Base-by-base conservation (phyloP, 2,888 invertebrate genomes). In the Scotopteryx bipunctaria region DNA sequence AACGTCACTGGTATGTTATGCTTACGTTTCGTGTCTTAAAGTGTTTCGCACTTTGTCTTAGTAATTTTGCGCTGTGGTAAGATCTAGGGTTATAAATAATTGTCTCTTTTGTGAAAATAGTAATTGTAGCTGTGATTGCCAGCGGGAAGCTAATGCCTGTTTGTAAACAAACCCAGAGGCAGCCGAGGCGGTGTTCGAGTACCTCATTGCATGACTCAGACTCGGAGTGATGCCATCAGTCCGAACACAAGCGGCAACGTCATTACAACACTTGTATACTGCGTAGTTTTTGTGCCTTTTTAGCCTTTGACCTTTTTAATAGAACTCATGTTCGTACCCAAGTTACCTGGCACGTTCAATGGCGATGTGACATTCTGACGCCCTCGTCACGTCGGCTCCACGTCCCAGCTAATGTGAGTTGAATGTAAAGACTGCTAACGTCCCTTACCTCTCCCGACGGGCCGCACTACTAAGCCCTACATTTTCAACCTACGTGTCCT, bases 401-500 rank as follows among this genome's bases (percentile, higher is more conserved):
- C 67, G 71, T 71, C 71, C 73, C 66, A 61, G 69, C 74, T 82
- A 85, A 86, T 85, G 83, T 73, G 78, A 71, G 73, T 74, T 76
- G 81, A 80, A 81, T 80, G 79, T 75, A 77, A 76, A 80, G 77
- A 77, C 79, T 79, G 73, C 73, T 71, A 71, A 77, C 74, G 70
- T 72, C 74, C 73, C 68, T 80, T 80, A 80, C 72, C 66, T 63
- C 61, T 76, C 83, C 77, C 80, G 49, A 64, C 77, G 79, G 81
- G 72, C 62, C 42, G 42, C 57, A 60, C 59, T 55, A 62, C 63
- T 50, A 60, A 49, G 59, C 63, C 38, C 32, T 52, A 48, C 46
- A 47, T 27, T 27, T 60, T 51, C 54, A 33, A 55, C 47, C 45
- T 59, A 55, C 45, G 54, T 48, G 21, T 32, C 43, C 40, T 51